These are phyloP conservation scores for Hiodon tergisus DNA, from an alignment of 2,113 vertebrate species.

Conservation along the genomic window DNA sequence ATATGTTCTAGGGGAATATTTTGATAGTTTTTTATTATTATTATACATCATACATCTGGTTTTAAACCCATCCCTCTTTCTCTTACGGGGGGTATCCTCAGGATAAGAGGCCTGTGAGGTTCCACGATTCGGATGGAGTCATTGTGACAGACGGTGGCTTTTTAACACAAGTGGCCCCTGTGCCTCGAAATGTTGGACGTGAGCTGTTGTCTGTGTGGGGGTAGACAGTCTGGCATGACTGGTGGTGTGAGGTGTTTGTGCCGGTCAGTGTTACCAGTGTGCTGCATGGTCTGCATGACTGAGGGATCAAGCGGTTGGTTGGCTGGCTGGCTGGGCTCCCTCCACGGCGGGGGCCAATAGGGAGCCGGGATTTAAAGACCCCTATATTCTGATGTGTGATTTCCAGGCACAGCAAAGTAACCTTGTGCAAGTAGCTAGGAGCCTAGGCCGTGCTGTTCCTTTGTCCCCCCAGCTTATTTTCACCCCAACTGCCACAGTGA, in stretches of 20 bases:
- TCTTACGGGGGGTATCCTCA: no score
- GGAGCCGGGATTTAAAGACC: background rate
- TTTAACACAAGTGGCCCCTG: no score
- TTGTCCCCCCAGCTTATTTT: slow-evolving; percentile 90
- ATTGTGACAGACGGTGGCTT: no score
- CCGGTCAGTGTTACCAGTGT: background rate
- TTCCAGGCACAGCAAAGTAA: slow-evolving; percentile 79
- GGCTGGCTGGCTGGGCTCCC: background rate
- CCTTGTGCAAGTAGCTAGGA: slow-evolving; percentile 71
- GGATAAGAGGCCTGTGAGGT: no score
- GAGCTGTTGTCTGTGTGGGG: no score
- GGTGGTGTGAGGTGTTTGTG: background rate
- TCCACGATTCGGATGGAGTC: no score
- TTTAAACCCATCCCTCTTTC: no score
- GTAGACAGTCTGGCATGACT: no score
- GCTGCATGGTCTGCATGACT: background rate
- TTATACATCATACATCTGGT: no score
- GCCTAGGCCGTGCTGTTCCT: slow-evolving; percentile 71
- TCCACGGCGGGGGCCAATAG: slow-evolving; percentile 6
- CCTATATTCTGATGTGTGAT: slow-evolving; percentile 33
- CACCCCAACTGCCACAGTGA: slow-evolving; percentile 87
- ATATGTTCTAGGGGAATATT: no score
- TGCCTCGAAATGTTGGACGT: no score
- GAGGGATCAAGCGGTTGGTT: background rate
- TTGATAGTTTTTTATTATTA: no score